Evolutionary conservation across 2,888 invertebrate genomes (phyloP).

Genomic region (Prenolepis imparis): DNA sequence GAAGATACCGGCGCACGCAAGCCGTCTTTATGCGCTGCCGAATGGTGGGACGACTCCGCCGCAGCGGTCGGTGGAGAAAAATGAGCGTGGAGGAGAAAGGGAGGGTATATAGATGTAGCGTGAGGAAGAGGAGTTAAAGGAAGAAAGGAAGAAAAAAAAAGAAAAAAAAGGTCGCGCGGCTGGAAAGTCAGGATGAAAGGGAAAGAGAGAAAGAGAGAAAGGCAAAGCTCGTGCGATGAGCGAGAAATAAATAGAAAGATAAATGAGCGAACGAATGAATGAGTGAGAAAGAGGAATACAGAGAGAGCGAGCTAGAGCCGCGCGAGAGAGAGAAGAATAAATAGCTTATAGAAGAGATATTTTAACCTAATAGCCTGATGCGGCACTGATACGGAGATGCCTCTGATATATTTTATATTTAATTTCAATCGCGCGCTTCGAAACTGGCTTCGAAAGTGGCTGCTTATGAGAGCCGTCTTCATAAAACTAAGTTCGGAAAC

Average conservation of each 20-base stretch:
- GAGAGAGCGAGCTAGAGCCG: not conserved
- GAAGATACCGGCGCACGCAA: slow-evolving; percentile 83
- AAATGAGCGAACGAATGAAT: not conserved
- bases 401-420: slow-evolving; percentile 25
- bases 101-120: slow-evolving; percentile 38
- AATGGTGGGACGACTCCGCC: slow-evolving; percentile 61
- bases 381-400: not conserved
- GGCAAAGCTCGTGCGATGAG: not conserved
- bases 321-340: not conserved
- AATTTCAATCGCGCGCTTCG: not conserved
- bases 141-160: slow-evolving; percentile 6
- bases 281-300: not conserved
- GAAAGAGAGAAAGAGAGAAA: not conserved
- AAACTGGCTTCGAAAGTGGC: not conserved
- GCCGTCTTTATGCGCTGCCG: slow-evolving; percentile 76
- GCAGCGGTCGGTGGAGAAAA: slow-evolving; percentile 64
- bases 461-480: not conserved
- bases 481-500: not conserved
- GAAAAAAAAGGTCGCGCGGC: slow-evolving; percentile 6
- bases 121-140: slow-evolving; percentile 44
- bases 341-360: slow-evolving; percentile 25
- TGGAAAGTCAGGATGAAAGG: slow-evolving; percentile 37
- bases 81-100: slow-evolving; percentile 58
- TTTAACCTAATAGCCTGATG: slow-evolving; percentile 27
- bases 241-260: slow-evolving; percentile 25